Conservation (phyloP, 2,888 invertebrate genomes). For the Eupithecia insigniata region DNA sequence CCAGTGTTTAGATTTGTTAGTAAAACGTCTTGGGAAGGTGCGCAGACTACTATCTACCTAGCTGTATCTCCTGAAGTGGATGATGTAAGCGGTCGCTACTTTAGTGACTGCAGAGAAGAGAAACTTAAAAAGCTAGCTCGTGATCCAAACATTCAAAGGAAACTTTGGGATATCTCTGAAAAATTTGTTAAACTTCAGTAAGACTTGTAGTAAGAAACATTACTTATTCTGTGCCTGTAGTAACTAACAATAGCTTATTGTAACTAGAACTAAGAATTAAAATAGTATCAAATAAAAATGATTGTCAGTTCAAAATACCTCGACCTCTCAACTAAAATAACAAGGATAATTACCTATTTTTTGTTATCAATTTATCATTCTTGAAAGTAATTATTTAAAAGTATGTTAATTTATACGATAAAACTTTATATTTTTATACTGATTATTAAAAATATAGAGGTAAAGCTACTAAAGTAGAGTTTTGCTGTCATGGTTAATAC, state of each 20-base stretch:
- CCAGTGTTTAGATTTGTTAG: conserved; percentile 73
- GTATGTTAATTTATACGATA: background rate
- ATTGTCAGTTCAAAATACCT: background rate
- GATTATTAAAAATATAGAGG: background rate
- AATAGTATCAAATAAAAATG: background rate
- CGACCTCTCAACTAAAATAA: background rate
- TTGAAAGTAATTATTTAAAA: background rate
- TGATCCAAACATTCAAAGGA: conserved; percentile 78
- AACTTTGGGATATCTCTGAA: conserved; percentile 87
- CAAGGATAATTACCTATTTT: background rate
- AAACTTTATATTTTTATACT: background rate
- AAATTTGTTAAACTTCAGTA: conserved; percentile 41
- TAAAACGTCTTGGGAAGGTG: conserved; percentile 66
- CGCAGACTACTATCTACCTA: conserved; percentile 83
- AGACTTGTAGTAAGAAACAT: no score
- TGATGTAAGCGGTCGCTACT: conserved; percentile 85
- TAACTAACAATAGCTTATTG: background rate
- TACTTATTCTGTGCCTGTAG: no score
- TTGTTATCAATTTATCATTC: background rate
- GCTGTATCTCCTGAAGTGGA: conserved; percentile 81
- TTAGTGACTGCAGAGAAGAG: conserved; percentile 80
- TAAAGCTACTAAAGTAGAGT: no score
- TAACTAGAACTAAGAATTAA: background rate
- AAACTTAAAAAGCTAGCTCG: conserved; percentile 69
- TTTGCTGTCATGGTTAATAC: no score